These are phyloP conservation scores for Montipora foliosa DNA, from an alignment of 64 coral and sea anemone species.

Conservation along the genomic window DNA sequence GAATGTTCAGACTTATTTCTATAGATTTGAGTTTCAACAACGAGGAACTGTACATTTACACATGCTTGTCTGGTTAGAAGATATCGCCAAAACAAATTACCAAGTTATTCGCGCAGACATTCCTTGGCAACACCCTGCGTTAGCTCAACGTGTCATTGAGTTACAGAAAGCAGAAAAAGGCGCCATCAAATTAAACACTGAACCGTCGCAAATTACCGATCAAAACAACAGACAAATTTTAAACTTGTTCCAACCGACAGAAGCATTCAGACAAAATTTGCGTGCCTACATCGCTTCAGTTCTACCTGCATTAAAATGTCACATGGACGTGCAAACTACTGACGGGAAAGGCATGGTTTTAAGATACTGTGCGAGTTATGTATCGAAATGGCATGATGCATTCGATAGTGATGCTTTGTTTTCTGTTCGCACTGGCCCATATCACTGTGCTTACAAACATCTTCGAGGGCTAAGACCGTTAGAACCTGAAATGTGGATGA, in stretches of 20 bases:
- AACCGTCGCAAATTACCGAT: background rate
- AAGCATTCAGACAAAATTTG: slow-evolving; percentile 38
- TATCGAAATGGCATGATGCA: slow-evolving; percentile 43
- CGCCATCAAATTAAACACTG: background rate
- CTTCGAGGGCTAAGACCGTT: no score
- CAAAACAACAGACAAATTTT: background rate
- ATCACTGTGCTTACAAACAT: background rate
- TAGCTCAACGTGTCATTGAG: slow-evolving; percentile 18
- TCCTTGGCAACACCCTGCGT: background rate
- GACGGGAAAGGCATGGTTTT: slow-evolving; percentile 42
- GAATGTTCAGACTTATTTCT: no score
- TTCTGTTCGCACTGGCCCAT: slow-evolving; percentile 19
- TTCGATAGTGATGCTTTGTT: background rate
- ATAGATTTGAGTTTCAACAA: no score
- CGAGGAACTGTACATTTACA: background rate
- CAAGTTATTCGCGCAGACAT: slow-evolving; percentile 28
- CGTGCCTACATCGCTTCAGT: slow-evolving; percentile 42
- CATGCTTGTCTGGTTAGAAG: slow-evolving; percentile 72
- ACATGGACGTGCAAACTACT: slow-evolving; percentile 64
- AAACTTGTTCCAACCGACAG: slow-evolving; percentile 7
- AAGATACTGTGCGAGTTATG: slow-evolving; percentile 17
- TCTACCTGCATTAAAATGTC: slow-evolving; percentile 14
- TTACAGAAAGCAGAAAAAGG: slow-evolving; percentile 26
- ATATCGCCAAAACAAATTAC: background rate
- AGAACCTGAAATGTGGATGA: no score